These are phyloP conservation scores for Rhorus exstirpatorius DNA, from an alignment of 2,888 invertebrate genomes.

Conservation along the genomic window DNA sequence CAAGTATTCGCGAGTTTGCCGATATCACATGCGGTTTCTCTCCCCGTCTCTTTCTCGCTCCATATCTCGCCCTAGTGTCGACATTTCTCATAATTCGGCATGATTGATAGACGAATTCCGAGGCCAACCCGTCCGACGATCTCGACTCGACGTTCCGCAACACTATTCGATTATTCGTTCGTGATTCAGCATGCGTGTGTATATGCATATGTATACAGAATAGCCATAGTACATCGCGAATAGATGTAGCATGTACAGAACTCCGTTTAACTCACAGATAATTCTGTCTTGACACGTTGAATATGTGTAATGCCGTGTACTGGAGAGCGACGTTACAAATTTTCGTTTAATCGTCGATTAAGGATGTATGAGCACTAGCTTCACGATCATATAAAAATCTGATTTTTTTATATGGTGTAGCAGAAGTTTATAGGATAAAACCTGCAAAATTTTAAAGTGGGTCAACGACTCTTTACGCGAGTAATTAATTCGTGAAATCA, in stretches of 20 bases:
- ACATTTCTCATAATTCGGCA: slow-evolving; percentile 68
- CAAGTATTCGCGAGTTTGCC: slow-evolving; percentile 37
- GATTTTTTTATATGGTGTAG: too few relatives aligned
- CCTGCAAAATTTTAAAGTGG: too few relatives aligned
- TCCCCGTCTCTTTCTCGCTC: slow-evolving; percentile 16
- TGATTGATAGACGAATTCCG: slow-evolving; percentile 70
- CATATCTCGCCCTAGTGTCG: slow-evolving; percentile 23
- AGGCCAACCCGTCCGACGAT: slow-evolving; percentile 21
- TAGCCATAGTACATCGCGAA: background rate
- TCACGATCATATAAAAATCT: too few relatives aligned
- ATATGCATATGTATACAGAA: background rate
- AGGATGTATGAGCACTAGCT: too few relatives aligned
- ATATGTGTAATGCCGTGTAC: slow-evolving; percentile 17
- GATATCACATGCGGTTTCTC: slow-evolving; percentile 76
- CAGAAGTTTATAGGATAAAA: too few relatives aligned
- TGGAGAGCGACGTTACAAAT: slow-evolving; percentile 40
- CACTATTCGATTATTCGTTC: slow-evolving; percentile 69
- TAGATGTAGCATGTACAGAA: slow-evolving; percentile 9
- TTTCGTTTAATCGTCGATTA: slow-evolving; percentile 23
- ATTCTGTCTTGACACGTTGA: slow-evolving; percentile 3
- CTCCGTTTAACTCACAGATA: slow-evolving; percentile 15
- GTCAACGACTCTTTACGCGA: too few relatives aligned
- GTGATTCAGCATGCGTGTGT: slow-evolving; percentile 16
- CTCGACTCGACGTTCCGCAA: slow-evolving; percentile 44
- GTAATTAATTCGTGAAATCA: too few relatives aligned